A percentile compares a stretch with the other conserved stretches of the same genome.
Conservation (phyloP, 1,140 invertebrate species). For the Copidosoma floridanum region DNA sequence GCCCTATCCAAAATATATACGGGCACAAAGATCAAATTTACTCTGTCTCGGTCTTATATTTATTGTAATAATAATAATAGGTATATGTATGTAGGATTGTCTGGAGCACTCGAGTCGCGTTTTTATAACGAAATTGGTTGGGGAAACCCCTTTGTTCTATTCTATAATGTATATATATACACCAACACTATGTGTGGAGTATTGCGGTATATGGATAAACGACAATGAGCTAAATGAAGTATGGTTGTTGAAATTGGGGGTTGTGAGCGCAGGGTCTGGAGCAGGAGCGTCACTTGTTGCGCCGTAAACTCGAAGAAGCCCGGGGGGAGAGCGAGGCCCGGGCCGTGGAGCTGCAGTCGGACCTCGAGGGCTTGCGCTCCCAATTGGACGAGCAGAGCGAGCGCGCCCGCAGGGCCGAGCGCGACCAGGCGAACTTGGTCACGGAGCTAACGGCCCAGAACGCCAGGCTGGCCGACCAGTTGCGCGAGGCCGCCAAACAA, state of each 20-base stretch:
- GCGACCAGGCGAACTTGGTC: conserved; percentile 74
- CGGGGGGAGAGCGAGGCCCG: conserved; percentile 88
- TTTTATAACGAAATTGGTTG: no score
- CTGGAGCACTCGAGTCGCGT: no score
- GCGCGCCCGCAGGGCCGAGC: conserved; percentile 69
- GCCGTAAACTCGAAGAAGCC: conserved; percentile 77
- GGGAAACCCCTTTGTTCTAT: no score
- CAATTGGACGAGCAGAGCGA: conserved; percentile 72
- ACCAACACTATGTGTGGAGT: no score
- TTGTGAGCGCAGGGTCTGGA: conserved; percentile 90
- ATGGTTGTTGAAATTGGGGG: no score
- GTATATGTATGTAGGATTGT: no score
- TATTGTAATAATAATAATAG: no score
- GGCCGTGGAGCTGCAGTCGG: conserved; percentile 81
- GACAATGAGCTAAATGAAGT: not conserved
- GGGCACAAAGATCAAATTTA: no score
- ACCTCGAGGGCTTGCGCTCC: conserved; percentile 73
- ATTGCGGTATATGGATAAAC: no score
- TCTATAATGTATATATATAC: no score
- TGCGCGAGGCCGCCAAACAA: conserved; percentile 78
- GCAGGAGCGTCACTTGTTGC: conserved; percentile 86
- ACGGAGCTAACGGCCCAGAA: conserved; percentile 88
- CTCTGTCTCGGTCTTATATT: no score
- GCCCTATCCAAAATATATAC: no score
- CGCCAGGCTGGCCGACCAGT: conserved; percentile 79